A percentile compares a stretch with the other conserved stretches of the same genome.
These are phyloP conservation scores for Torymus tubicola DNA, from an alignment of 2,888 invertebrate genomes.

Conservation along the genomic window DNA sequence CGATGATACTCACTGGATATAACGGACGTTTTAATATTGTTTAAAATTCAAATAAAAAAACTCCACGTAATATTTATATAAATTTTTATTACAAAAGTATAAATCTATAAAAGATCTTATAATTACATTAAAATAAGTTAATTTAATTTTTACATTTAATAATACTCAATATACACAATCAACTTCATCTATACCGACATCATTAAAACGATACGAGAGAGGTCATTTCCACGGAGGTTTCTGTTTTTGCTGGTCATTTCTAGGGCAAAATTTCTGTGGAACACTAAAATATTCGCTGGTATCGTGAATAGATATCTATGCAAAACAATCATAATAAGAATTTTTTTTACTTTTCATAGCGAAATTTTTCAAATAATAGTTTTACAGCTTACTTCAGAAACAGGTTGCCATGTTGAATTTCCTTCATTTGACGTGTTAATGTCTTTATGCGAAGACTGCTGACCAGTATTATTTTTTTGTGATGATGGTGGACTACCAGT, in stretches of 20 bases:
- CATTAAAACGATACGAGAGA: conserved; percentile 44
- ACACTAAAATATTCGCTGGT: conserved; percentile 68
- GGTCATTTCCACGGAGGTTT: conserved; percentile 75
- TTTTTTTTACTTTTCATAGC: not conserved
- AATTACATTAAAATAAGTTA: conserved; percentile 19
- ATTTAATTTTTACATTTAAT: conserved; percentile 26
- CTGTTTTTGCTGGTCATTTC: conserved; percentile 64
- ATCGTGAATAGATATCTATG: conserved; percentile 67
- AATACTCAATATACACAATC: conserved; percentile 58
- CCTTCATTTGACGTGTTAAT: conserved; percentile 69
- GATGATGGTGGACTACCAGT: conserved; percentile 65
- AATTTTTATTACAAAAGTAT: conserved; percentile 13
- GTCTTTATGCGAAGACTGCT: conserved; percentile 70
- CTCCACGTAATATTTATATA: no score
- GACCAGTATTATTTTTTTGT: conserved; percentile 70
- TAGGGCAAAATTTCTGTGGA: conserved; percentile 66
- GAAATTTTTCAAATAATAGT: conserved; percentile 1
- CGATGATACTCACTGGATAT: not conserved
- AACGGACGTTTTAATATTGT: no score
- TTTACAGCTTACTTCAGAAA: conserved; percentile 64
- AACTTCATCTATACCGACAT: conserved; percentile 67
- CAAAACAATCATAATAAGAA: conserved; percentile 27
- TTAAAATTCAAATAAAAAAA: no score
- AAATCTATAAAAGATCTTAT: conserved; percentile 37
- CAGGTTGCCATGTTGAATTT: conserved; percentile 69